phyloP scores from a whole-genome alignment of 2,888 invertebrate species.

The Colletes collaris region DNA sequence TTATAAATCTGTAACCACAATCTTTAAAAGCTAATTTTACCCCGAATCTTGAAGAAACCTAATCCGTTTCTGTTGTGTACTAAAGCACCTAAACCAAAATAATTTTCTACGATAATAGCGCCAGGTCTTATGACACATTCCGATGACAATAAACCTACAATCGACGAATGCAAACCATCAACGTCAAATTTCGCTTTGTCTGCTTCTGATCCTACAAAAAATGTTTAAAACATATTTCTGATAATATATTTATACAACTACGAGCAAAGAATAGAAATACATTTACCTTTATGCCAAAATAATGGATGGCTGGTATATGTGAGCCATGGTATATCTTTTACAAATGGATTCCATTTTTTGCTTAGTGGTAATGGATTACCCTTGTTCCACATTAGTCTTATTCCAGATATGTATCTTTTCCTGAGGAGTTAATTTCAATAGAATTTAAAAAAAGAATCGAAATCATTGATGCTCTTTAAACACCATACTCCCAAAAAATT shows the following conservation, averaged over 20 bases:
- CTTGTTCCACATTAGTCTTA: conserved; percentile 91
- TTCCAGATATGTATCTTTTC: conserved; percentile 89
- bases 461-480: neutral
- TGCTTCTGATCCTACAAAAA: conserved; percentile 64
- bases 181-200: conserved; percentile 76
- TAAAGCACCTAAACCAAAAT: conserved; percentile 90
- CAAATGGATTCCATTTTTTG: conserved; percentile 94
- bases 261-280: neutral
- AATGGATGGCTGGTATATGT: conserved; percentile 93
- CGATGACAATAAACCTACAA: conserved; percentile 76
- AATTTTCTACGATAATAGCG: conserved; percentile 91
- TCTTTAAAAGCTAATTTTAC: conserved; percentile 91
- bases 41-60: conserved; percentile 94
- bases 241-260: neutral
- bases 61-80: conserved; percentile 92
- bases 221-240: too few relatives aligned
- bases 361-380: conserved; percentile 87
- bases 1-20: neutral
- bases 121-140: conserved; percentile 86
- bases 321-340: conserved; percentile 90
- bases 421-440: conserved; percentile 81
- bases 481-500: neutral
- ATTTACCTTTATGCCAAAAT: conserved; percentile 88
- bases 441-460: neutral
- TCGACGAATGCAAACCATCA: conserved; percentile 73